Percentiles rank a stretch among this genome's conserved stretches.
Evolutionary conservation across 2,888 invertebrate genomes (phyloP).

Genomic region (Eristalinus sepulchralis): DNA sequence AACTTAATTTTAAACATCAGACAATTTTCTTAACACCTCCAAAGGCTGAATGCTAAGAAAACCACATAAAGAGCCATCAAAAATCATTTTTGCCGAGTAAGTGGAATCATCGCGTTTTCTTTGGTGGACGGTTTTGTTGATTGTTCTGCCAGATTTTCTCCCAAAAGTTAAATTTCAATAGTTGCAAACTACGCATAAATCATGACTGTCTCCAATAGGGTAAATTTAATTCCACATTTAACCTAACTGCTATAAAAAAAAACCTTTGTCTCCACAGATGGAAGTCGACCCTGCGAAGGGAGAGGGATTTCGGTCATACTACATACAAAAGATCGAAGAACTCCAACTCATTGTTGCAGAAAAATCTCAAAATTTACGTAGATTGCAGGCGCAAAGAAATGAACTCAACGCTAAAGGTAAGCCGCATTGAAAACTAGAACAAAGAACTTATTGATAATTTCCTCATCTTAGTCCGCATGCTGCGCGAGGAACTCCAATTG

Average conservation of each 20-base stretch:
- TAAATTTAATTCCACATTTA: slow-evolving; percentile 61
- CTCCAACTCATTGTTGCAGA: slow-evolving; percentile 97
- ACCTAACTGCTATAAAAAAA: not conserved
- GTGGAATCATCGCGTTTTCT: slow-evolving; percentile 51
- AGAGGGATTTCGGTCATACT: slow-evolving; percentile 97
- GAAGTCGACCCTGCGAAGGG: slow-evolving; percentile 81
- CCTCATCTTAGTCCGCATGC: slow-evolving; percentile 90
- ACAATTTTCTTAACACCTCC: not conserved
- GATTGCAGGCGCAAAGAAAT: slow-evolving; percentile 98
- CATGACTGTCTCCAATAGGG: slow-evolving; percentile 78
- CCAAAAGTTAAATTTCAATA: not conserved
- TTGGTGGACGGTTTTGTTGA: slow-evolving; percentile 42
- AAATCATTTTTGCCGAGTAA: slow-evolving; percentile 61
- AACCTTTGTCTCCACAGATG: slow-evolving; percentile 76
- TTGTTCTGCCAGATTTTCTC: not conserved
- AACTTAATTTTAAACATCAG: not conserved
- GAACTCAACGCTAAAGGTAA: slow-evolving; percentile 98
- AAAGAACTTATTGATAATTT: not conserved
- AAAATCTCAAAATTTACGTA: slow-evolving; percentile 97
- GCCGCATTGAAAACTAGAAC: not conserved
- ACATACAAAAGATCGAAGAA: slow-evolving; percentile 98
- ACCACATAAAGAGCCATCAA: slow-evolving; percentile 46
- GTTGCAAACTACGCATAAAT: not conserved
- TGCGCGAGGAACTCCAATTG: slow-evolving; percentile 97
- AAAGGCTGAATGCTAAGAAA: not conserved